Evolutionary conservation across 2,797 vertebrate genomes (phyloP).

Genomic region (Poeciliopsis paucimaculata): DNA sequence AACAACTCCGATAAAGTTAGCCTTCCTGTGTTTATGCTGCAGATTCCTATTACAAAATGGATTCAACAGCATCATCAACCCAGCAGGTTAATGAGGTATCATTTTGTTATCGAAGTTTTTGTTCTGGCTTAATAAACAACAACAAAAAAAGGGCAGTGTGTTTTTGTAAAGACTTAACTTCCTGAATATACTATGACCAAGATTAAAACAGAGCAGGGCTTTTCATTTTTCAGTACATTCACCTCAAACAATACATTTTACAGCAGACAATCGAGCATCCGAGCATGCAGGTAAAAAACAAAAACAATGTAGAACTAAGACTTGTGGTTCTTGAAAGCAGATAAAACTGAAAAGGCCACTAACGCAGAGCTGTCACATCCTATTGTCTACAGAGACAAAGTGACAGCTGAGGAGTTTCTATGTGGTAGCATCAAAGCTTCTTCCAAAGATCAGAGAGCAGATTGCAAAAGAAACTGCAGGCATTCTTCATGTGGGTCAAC

Average conservation of each 20-base stretch:
- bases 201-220: not conserved
- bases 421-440: not conserved
- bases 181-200: not conserved
- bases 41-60: too few relatives aligned
- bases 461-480: constrained; percentile 33
- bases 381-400: not conserved
- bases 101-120: too few relatives aligned
- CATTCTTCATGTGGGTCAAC: constrained; percentile 60
- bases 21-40: too few relatives aligned
- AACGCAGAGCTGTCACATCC: not conserved
- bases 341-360: not conserved
- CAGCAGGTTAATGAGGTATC: too few relatives aligned
- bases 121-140: too few relatives aligned
- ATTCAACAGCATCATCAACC: too few relatives aligned
- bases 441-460: not conserved
- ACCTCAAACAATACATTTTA: not conserved
- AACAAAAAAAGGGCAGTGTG: too few relatives aligned
- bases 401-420: not conserved
- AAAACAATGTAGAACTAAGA: not conserved
- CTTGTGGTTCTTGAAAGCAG: not conserved
- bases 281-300: not conserved
- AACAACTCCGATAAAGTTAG: too few relatives aligned
- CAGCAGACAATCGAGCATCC: not conserved
- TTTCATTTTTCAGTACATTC: not conserved
- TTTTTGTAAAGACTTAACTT: too few relatives aligned